Evolutionary conservation across 2,113 vertebrate genomes (phyloP).

Genomic region (Siphamia tubifer): DNA sequence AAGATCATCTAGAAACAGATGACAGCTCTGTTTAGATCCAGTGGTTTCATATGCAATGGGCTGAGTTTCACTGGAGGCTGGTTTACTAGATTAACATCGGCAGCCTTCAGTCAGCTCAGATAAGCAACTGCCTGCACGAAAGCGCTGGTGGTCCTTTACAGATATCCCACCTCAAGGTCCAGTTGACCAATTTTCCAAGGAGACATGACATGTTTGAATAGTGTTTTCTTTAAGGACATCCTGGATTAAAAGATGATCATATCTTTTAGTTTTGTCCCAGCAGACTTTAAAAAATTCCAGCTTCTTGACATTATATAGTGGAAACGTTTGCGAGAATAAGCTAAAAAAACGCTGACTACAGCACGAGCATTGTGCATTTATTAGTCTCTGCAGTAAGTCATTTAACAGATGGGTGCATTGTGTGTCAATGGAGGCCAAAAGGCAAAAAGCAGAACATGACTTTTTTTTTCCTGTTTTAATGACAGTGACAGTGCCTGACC

Average conservation of each 20-base stretch:
- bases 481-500: conserved; percentile 81
- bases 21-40: conserved; percentile 23
- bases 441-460: not conserved
- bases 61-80: conserved; percentile 8
- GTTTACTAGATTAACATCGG: conserved; percentile 7
- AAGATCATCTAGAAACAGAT: not conserved
- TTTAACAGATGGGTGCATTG: not conserved
- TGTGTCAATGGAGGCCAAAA: not conserved
- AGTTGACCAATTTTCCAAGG: not conserved
- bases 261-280: too few relatives aligned
- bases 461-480: not conserved
- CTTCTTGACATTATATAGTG: too few relatives aligned
- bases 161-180: not conserved
- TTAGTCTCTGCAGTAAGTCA: too few relatives aligned
- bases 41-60: not conserved
- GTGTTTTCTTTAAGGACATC: too few relatives aligned
- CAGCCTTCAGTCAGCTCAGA: conserved; percentile 10
- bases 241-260: too few relatives aligned
- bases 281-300: too few relatives aligned
- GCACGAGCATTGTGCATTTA: too few relatives aligned
- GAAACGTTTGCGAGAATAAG: too few relatives aligned
- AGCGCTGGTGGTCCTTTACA: too few relatives aligned
- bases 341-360: too few relatives aligned
- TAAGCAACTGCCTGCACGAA: not conserved
- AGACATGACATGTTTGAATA: not conserved